Evolutionary conservation across 2,888 invertebrate species (phyloP).

Genomic region (Monoplex corrugatus): DNA sequence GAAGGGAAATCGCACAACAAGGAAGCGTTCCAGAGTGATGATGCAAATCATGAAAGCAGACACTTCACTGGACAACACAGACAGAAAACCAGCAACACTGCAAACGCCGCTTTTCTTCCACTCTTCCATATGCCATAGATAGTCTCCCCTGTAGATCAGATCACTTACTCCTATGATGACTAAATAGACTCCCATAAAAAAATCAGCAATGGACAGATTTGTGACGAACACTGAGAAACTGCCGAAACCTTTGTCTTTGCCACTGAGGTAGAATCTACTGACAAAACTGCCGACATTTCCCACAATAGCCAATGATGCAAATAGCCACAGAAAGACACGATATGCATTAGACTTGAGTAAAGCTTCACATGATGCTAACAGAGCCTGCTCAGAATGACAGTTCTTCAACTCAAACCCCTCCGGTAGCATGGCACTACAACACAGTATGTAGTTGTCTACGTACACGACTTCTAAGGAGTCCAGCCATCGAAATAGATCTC

Average conservation of each 20-base stretch:
- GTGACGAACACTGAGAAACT: slow-evolving; percentile 46
- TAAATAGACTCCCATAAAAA: slow-evolving; percentile 65
- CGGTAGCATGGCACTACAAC: slow-evolving; percentile 29
- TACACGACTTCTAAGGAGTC: background rate
- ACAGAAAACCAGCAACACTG: slow-evolving; percentile 63
- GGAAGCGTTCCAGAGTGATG: slow-evolving; percentile 86
- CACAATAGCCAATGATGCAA: slow-evolving; percentile 24
- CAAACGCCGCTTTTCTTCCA: slow-evolving; percentile 66
- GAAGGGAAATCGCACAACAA: slow-evolving; percentile 84
- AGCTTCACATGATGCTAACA: slow-evolving; percentile 42
- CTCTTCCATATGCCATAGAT: slow-evolving; percentile 61
- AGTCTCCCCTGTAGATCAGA: slow-evolving; percentile 60
- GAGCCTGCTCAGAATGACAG: background rate
- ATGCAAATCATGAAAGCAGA: slow-evolving; percentile 85
- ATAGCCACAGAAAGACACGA: background rate
- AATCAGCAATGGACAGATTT: slow-evolving; percentile 51
- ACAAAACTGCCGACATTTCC: slow-evolving; percentile 33
- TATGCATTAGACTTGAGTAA: slow-evolving; percentile 1
- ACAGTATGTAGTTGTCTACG: slow-evolving; percentile 31
- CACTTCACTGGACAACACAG: slow-evolving; percentile 84
- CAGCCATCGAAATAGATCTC: background rate
- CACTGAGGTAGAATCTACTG: background rate
- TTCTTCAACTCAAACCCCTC: background rate
- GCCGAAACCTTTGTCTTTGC: too few species aligned
- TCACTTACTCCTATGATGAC: slow-evolving; percentile 64